Evolutionary conservation across 2,113 vertebrate species (phyloP), one percentile per base, ranked within the genome.

Genomic region (Acanthisitta chloris): DNA sequence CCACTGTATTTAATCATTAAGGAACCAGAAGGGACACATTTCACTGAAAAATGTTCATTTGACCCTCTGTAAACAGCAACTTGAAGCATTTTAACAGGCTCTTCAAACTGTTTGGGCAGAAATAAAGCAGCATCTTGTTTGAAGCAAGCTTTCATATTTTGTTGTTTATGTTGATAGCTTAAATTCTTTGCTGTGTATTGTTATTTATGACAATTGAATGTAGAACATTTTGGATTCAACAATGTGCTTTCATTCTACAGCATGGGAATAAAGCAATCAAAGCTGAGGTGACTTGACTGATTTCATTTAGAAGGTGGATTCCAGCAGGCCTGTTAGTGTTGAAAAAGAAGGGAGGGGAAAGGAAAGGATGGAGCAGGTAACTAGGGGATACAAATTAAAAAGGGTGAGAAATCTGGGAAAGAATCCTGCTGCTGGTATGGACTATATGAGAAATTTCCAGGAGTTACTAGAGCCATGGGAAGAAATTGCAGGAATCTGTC

Each of bases 381-480:
- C 98, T 98, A 98, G 97, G 97, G 98, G 97, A 98, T 98, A 98
- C 98, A 95, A 97, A 98, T 98, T 97, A 97, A 98, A 99, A 99
- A 98, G 97, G 97, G 97, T 98, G 82, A 97, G 96, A 98, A 98
- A 98, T 98, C 96, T 97, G 94, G 96, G 95, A 96, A 98, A 97
- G 98, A 98, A 98, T 97, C 87, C 97, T 98, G 97, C 95, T 98
- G 97, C 97, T 43, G 73, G 92, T 97, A 96, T 88, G 94, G 94
- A 97, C 97, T 98, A 97, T 96, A 97, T 97, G 87, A 98, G 97
- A 98, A 98, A 98, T 98, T 98, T 98, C 97, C 97, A 86, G 83
- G 72, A 98, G 97, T 96, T 96, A 98, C 97, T 95, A 92, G 95
- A 98, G 97, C 96, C 96, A 81, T 97, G 98, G 97, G 97, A 98